phyloP scores from a whole-genome alignment of 2,888 invertebrate genomes.

The Ligdia adustata region DNA sequence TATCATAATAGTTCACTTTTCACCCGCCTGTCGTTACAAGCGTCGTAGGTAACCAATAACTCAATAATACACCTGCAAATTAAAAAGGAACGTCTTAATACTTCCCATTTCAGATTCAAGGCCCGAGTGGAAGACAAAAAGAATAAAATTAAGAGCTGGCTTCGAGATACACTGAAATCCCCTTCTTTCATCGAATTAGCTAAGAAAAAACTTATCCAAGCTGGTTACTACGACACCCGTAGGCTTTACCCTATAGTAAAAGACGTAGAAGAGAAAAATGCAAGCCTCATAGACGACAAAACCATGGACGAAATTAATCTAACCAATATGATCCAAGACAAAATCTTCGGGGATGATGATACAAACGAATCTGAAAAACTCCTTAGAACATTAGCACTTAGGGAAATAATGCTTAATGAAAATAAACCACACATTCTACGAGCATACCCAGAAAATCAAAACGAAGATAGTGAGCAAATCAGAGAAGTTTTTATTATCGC shows the following conservation, averaged over 20 bases:
- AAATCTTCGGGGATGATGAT: conserved; percentile 56
- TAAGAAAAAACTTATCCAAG: conserved; percentile 64
- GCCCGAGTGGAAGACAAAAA: conserved; percentile 72
- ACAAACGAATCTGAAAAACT: conserved; percentile 61
- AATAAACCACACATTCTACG: conserved; percentile 8
- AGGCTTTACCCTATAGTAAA: conserved; percentile 19
- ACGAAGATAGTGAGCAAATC: conserved; percentile 11
- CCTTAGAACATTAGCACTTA: conserved; percentile 61
- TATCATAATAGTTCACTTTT: too few species aligned
- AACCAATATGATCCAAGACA: conserved; percentile 66
- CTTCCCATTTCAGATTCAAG: conserved; percentile 62
- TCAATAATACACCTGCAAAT: too few species aligned
- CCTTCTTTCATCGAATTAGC: conserved; percentile 67
- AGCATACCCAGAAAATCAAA: conserved; percentile 15
- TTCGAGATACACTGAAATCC: conserved; percentile 67
- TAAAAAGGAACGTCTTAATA: too few species aligned
- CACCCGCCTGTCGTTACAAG: too few species aligned
- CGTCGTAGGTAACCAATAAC: too few species aligned
- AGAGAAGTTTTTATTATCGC: conserved; percentile 16
- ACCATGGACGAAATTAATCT: conserved; percentile 69
- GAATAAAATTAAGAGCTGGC: conserved; percentile 72
- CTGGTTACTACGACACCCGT: conserved; percentile 50
- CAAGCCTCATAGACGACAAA: conserved; percentile 53
- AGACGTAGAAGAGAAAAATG: conserved; percentile 31
- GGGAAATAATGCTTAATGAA: conserved; percentile 57